Conservation (phyloP, 2,113 vertebrate genomes). For the Grammomys surdaster region DNA sequence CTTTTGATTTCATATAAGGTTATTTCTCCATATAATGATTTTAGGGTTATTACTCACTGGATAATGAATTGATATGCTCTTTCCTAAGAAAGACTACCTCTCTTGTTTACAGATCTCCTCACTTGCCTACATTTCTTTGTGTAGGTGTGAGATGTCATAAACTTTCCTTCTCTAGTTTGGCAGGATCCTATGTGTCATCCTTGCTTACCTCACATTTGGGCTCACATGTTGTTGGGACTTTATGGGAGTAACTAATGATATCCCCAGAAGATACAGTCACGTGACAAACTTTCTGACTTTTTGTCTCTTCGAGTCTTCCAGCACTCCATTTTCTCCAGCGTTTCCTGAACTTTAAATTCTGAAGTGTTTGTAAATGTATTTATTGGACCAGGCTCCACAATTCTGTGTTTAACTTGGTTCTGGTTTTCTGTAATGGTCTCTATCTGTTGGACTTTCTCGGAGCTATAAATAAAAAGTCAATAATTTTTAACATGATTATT, state of each 20-base stretch:
- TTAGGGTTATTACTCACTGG: neutral
- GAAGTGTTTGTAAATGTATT: neutral
- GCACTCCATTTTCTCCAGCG: neutral
- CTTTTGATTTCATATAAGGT: neutral
- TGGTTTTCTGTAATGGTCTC: neutral
- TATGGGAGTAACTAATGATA: neutral
- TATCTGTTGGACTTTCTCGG: neutral
- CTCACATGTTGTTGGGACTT: neutral
- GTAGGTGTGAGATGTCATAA: neutral
- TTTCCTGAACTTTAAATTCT: neutral
- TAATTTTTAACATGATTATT: neutral
- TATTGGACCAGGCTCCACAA: neutral
- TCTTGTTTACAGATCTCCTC: neutral
- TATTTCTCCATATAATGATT: neutral
- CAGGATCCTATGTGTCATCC: neutral
- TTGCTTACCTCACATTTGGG: neutral
- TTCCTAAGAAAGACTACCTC: neutral
- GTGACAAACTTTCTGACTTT: too few relatives aligned
- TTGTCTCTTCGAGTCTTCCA: fast-evolving
- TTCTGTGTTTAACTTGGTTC: neutral
- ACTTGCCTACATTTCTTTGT: neutral
- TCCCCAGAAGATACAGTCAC: neutral
- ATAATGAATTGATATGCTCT: neutral
- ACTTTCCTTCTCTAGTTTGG: neutral
- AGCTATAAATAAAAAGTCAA: neutral